Base-by-base conservation (phyloP, 2,888 invertebrate genomes). In the Platycheirus rosarum region DNA sequence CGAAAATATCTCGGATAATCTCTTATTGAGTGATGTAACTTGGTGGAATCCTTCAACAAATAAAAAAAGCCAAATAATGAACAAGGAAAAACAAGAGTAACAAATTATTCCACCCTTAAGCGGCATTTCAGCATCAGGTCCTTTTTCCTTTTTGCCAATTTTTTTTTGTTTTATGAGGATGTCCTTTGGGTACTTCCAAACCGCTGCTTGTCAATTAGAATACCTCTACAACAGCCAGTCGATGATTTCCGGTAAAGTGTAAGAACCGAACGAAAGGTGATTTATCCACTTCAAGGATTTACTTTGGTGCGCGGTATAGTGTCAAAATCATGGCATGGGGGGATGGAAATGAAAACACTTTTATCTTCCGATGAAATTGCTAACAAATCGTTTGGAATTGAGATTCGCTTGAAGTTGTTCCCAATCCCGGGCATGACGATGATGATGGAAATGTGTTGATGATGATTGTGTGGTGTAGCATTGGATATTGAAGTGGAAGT, bases 341-440 rank as follows among this genome's bases (percentile, higher is more conserved):
- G 51, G 42, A 35, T 26, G 77, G 13, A 32, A 1, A 40, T 40
- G 13, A 60, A 49, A 44, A 71, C 35, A 62, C 68, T 78, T 66
- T 75, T 60, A 70, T 60, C 76, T 70, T 80, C 65, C 69, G 75
- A 75, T 75, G 75, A 76, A 76, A 80, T 75, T 80, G 75, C 70
- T 75, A 80, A 65, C 75, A 80, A 80, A 70, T 75, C 80, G 65
- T 49, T 80, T 65, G 75, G 80, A 80, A 80, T 75, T 80, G 70
- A 80, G 75, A 68, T 65, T 60, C 70, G 65, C n/a, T 77, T 78
- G 53, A 74, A 78, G 68, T 68, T 68, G 48, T 74, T 68, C 44
- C 75, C 49, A 46, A 68, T 69, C 53, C n/a, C 4, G 51, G 48
- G 40, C 53, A 42, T 51, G 66, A 18, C 32, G 68, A 68, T 55